phyloP scores from a whole-genome alignment of 2,113 vertebrate genomes.

The Takifugu bimaculatus region DNA sequence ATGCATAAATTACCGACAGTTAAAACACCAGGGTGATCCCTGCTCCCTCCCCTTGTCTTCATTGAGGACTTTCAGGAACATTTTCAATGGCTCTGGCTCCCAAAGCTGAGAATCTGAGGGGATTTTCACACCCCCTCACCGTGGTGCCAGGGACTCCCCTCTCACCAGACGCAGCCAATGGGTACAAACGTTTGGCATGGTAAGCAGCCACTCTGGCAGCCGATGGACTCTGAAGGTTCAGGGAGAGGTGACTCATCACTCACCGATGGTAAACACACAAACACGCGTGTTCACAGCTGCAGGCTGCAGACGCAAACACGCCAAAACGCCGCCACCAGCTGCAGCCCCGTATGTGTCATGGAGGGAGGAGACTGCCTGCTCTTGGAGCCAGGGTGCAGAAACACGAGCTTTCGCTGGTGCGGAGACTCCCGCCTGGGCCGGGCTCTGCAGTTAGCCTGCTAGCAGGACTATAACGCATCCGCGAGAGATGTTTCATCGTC shows the following conservation, averaged over 20 bases:
- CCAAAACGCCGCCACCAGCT: too few relatives aligned
- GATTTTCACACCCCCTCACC: constrained; percentile 23
- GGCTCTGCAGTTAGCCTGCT: too few relatives aligned
- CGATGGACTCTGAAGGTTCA: constrained; percentile 61
- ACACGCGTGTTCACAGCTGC: constrained; percentile 7
- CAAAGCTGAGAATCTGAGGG: constrained; percentile 27
- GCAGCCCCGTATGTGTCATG: too few relatives aligned
- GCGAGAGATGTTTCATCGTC: neutral
- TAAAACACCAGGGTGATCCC: neutral
- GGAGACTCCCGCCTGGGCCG: too few relatives aligned
- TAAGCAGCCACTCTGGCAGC: constrained; percentile 55
- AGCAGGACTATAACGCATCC: too few relatives aligned
- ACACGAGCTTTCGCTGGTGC: too few relatives aligned
- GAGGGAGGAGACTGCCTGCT: too few relatives aligned
- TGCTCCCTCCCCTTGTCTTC: constrained; percentile 8
- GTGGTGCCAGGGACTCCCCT: constrained; percentile 41
- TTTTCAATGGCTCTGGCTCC: constrained; percentile 22
- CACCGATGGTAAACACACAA: constrained; percentile 34
- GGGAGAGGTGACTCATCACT: constrained; percentile 70
- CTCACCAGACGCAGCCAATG: constrained; percentile 49
- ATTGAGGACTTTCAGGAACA: constrained; percentile 32
- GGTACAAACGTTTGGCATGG: constrained; percentile 69
- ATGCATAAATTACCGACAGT: neutral
- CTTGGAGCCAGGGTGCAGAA: too few relatives aligned
- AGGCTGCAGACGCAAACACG: neutral